Percentiles rank a stretch among this genome's conserved stretches.
Evolutionary conservation across 1,140 invertebrate species (phyloP).

Genomic region (Drosophila jambulina): DNA sequence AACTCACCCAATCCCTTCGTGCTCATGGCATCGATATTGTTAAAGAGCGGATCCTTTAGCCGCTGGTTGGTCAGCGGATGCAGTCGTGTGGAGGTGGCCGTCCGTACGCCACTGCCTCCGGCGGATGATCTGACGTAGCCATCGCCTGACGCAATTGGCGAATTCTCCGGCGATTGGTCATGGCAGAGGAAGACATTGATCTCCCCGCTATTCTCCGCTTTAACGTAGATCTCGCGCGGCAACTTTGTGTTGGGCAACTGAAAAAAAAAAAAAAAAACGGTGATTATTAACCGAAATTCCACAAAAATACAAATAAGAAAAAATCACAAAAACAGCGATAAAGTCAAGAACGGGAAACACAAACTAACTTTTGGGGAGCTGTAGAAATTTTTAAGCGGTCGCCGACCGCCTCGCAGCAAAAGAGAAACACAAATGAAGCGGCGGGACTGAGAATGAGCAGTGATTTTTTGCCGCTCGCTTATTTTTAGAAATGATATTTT

Average conservation of each 20-base stretch:
- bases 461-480: slow-evolving; percentile 28
- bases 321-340: not conserved
- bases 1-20: slow-evolving; percentile 64
- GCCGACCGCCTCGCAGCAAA: slow-evolving; percentile 36
- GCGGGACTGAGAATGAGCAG: slow-evolving; percentile 29
- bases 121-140: slow-evolving; percentile 45
- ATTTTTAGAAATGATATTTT: slow-evolving; percentile 69
- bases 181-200: slow-evolving; percentile 97
- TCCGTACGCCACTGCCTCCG: slow-evolving; percentile 70
- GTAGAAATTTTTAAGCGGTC: slow-evolving; percentile 44
- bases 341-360: slow-evolving; percentile 1
- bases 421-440: slow-evolving; percentile 50
- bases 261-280: slow-evolving; percentile 52
- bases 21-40: slow-evolving; percentile 80
- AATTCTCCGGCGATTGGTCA: slow-evolving; percentile 87
- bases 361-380: slow-evolving; percentile 26
- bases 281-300: slow-evolving; percentile 34
- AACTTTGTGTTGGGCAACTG: slow-evolving; percentile 87
- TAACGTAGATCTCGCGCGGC: slow-evolving; percentile 93
- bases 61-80: slow-evolving; percentile 66
- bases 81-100: slow-evolving; percentile 76
- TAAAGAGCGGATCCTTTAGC: slow-evolving; percentile 78
- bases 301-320: not conserved
- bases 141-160: slow-evolving; percentile 66
- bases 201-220: slow-evolving; percentile 92